Conservation (phyloP, 1,140 invertebrate species). For the Nephila pilipes region DNA sequence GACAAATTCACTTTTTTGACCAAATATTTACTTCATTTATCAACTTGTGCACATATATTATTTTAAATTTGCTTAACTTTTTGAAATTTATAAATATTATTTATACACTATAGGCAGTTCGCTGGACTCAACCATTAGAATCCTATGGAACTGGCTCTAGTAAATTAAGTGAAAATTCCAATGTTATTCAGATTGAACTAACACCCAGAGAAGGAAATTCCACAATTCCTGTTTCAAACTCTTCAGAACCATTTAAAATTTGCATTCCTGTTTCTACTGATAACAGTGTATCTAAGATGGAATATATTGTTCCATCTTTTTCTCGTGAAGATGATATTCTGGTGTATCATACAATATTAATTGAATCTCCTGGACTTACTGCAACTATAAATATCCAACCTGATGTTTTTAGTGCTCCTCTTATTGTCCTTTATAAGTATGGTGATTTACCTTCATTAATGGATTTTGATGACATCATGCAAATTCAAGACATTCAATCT, state of each 20-base stretch:
- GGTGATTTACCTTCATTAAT: slow-evolving; percentile 24
- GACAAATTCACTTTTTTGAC: too few species aligned
- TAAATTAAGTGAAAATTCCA: slow-evolving; percentile 67
- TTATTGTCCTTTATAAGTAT: slow-evolving; percentile 64
- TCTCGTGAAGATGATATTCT: slow-evolving; percentile 57
- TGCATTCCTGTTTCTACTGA: slow-evolving; percentile 50
- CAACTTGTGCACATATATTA: not conserved
- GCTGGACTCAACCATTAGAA: slow-evolving; percentile 71
- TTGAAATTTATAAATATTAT: not conserved
- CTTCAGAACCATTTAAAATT: slow-evolving; percentile 63
- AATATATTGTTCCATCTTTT: slow-evolving; percentile 58
- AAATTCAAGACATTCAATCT: slow-evolving; percentile 10
- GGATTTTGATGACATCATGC: slow-evolving; percentile 65
- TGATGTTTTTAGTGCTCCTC: slow-evolving; percentile 8
- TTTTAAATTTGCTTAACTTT: not conserved
- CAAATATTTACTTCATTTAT: too few species aligned
- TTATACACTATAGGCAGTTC: slow-evolving; percentile 55
- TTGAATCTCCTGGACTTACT: slow-evolving; percentile 44
- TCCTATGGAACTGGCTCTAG: slow-evolving; percentile 52
- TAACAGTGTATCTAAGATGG: not conserved
- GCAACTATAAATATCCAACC: slow-evolving; percentile 57
- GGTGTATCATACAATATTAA: slow-evolving; percentile 59
- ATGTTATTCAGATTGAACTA: slow-evolving; percentile 61
- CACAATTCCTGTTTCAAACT: slow-evolving; percentile 49
- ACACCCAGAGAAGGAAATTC: slow-evolving; percentile 48